Evolutionary conservation across 2,113 vertebrate species (phyloP), one percentile per base, ranked within the genome.

Genomic region (Sinocyclocheilus anophthalmus): DNA sequence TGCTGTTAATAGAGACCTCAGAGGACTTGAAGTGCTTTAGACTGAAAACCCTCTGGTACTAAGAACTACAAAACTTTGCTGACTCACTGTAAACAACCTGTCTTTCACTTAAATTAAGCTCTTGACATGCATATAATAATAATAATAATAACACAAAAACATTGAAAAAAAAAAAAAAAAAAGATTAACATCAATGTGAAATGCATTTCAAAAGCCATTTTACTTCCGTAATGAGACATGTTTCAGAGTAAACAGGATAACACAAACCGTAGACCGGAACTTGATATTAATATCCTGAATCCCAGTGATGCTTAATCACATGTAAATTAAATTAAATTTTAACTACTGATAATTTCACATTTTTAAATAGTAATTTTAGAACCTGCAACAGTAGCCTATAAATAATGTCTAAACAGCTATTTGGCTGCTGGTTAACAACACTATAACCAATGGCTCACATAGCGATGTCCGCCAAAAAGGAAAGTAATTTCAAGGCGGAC

Each of bases 151-250:
- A 48, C 4, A 5, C 2, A 48, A 48, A 48, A 50, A 12, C 26
- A 37, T 1, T 37, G 14, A 26, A 1, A 22, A 6, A 1, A 26
- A 0, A 48, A 3, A 12, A 0, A 48, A 2, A 12, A 11, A 50
- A 5, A 18, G 53, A 24, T 30, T 77, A 33, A 76, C 33, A 30
- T 77, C 26, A 33, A 33, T 33, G 55, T 5, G 0, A 59, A 57
- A 57, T 16, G 0, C 11, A 20, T 57, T 37, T 78, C 22, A 5
- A 18, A 79, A 39, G 2, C 30, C 50, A 37, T 37, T 57, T 78
- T 37, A 18, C 6, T 18, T 70, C 30, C 33, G 30, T 70, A 70
- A 37, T 37, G 18, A 20, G 67, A 70, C 67, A 33, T 37, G 33
- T 69, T 69, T 69, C 61, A 30, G 30, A 37, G 30, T 3, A 70